These are phyloP conservation scores for Mizuhopecten yessoensis DNA, from an alignment of 1,140 invertebrate species.

Conservation along the genomic window DNA sequence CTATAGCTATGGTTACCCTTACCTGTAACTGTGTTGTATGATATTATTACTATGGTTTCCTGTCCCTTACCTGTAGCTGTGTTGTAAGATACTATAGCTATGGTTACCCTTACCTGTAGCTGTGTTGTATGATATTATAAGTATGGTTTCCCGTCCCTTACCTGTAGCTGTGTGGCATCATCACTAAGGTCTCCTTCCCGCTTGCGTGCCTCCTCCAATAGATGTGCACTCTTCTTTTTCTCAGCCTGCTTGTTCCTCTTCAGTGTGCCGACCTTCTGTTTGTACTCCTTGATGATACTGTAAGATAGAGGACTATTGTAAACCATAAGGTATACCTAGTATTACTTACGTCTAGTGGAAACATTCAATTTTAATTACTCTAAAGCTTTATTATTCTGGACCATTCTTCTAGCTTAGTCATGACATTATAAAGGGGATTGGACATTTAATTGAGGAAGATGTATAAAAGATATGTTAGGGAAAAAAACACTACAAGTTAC, in stretches of 20 bases:
- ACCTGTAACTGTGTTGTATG: not conserved
- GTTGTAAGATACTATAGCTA: constrained; percentile 72
- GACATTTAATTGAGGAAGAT: too few species aligned
- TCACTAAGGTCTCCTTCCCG: constrained; percentile 83
- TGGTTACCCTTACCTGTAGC: not conserved
- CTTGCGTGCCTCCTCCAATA: constrained; percentile 82
- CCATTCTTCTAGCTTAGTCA: too few species aligned
- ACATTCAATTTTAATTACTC: too few species aligned
- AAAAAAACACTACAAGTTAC: too few species aligned
- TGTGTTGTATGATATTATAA: too few species aligned
- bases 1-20: too few species aligned
- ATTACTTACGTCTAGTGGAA: too few species aligned
- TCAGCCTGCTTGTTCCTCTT: constrained; percentile 83
- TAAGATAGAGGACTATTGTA: constrained; percentile 74
- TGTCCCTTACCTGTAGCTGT: constrained; percentile 72
- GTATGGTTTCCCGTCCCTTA: constrained; percentile 49
- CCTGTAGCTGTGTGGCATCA: constrained; percentile 80
- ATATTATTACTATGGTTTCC: too few species aligned
- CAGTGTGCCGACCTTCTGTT: constrained; percentile 85
- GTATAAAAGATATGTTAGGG: too few species aligned
- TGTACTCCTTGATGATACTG: constrained; percentile 91
- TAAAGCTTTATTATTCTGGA: too few species aligned
- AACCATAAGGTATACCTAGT: too few species aligned
- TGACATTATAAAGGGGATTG: too few species aligned
- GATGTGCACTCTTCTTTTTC: constrained; percentile 83